Base-by-base conservation (phyloP, 2,888 invertebrate species). In the Eristalinus aeneus region DNA sequence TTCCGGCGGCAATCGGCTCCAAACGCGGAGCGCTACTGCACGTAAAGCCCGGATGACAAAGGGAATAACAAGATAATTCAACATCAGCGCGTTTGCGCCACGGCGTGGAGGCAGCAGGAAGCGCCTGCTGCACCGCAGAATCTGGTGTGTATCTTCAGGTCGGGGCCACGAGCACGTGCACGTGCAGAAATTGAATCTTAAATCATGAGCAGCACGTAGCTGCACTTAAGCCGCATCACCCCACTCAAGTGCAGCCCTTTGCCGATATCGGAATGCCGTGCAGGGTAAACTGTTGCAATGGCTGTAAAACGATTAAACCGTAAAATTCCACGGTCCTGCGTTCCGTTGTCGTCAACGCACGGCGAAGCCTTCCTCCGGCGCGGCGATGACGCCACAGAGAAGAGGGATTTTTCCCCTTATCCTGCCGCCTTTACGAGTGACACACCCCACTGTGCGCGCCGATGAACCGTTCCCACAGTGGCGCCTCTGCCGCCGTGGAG, bases 11-110 rank as follows among this genome's bases (percentile, higher is more conserved):
- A 76, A 82, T 82, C 76, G 63, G 78, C 71, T 56, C 12, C 39
- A 76, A 84, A 75, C 79, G 79, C 79, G 79, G 61, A 85, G 76
- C 56, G 85, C 80, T 72, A 76, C 67, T 76, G 80, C 85, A 86
- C 86, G 86, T 82, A 81, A 82, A 78, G 74, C 81, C 86, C 54
- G 86, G 86, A 86, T 86, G 86, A 86, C 86, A 82, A 86, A 77
- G 67, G 77, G 81, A 82, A 82, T 86, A 82, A 86, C 86, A 86
- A 86, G 81, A 86, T 86, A 86, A 86, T 86, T 86, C 77, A 82
- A 74, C 82, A 71, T 69, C 77, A 72, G 34, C 61, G 36, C 27
- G 9, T 20, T 54, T 54, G 12, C 67, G n/a, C 11, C 54, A 16
- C 65, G 2, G 65, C n/a, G 27, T 27, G 3, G 34, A 32, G 5